Evolutionary conservation across 2,113 vertebrate species (phyloP).

Genomic region (Ceyx melanurus): DNA sequence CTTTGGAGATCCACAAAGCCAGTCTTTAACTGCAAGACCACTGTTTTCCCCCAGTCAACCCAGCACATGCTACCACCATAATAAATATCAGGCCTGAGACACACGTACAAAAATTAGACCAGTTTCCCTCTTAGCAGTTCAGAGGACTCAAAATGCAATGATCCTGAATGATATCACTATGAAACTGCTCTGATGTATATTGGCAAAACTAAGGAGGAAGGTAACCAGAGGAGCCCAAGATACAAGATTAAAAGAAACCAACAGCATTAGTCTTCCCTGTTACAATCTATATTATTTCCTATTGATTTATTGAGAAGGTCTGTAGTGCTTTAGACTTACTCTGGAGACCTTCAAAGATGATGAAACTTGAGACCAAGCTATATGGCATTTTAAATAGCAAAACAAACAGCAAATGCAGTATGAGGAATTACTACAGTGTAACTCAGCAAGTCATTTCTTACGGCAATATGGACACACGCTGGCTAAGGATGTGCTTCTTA

Average conservation of each 20-base stretch:
- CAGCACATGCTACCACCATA: not conserved
- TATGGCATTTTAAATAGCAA: not conserved
- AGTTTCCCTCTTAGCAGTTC: not conserved
- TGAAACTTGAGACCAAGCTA: not conserved
- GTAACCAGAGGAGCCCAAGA: not conserved
- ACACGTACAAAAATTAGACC: not conserved
- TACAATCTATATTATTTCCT: not conserved
- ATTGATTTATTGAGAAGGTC: not conserved
- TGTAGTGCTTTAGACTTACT: not conserved
- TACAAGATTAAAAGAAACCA: not conserved
- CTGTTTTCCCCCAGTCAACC: not conserved
- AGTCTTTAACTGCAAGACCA: not conserved
- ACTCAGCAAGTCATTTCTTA: not conserved
- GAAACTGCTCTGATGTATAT: not conserved
- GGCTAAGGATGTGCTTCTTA: not conserved
- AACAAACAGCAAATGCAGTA: not conserved
- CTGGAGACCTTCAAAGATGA: not conserved
- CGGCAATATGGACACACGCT: not conserved
- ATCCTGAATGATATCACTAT: accelerated
- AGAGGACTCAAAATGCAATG: not conserved
- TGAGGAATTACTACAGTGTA: accelerated
- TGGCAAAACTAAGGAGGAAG: not conserved
- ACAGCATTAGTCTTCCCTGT: accelerated
- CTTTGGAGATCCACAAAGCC: not conserved
- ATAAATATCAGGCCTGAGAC: not conserved